These are phyloP conservation scores for Psilopsiagon aymara DNA, from an alignment of 2,113 vertebrate species.

Conservation along the genomic window DNA sequence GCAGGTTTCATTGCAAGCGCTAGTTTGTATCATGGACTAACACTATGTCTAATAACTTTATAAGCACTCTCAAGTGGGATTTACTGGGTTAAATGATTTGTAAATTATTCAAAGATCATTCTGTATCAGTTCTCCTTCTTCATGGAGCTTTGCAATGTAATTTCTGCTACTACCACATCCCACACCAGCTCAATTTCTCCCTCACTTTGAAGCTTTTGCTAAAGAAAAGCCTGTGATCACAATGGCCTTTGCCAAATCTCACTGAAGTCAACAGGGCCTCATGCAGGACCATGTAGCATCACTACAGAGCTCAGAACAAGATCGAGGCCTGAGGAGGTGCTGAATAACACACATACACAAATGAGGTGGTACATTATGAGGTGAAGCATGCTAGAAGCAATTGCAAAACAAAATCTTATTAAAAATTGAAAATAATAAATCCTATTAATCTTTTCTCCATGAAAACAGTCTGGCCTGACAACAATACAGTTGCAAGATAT, in stretches of 20 bases:
- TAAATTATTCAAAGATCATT: neutral
- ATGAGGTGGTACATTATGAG: neutral
- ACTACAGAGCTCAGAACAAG: neutral
- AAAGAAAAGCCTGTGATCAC: neutral
- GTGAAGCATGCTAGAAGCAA: neutral
- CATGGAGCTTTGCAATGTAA: fast-evolving
- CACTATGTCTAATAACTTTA: neutral
- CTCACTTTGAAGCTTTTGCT: neutral
- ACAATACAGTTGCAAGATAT: neutral
- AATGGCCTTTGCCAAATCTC: neutral
- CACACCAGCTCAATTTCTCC: neutral
- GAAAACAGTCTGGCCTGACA: neutral
- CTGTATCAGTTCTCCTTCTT: neutral
- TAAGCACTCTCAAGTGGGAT: neutral
- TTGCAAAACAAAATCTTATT: neutral
- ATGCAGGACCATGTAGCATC: neutral
- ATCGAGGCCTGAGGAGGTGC: neutral
- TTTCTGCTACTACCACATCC: neutral
- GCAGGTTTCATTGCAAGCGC: neutral
- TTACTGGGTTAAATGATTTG: neutral
- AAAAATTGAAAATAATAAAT: conserved; percentile 19
- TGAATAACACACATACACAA: neutral
- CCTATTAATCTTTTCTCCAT: neutral
- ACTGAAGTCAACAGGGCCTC: neutral
- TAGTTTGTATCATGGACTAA: neutral